phyloP scores from a whole-genome alignment of 2,888 invertebrate species.

The Bimastos eiseni region DNA sequence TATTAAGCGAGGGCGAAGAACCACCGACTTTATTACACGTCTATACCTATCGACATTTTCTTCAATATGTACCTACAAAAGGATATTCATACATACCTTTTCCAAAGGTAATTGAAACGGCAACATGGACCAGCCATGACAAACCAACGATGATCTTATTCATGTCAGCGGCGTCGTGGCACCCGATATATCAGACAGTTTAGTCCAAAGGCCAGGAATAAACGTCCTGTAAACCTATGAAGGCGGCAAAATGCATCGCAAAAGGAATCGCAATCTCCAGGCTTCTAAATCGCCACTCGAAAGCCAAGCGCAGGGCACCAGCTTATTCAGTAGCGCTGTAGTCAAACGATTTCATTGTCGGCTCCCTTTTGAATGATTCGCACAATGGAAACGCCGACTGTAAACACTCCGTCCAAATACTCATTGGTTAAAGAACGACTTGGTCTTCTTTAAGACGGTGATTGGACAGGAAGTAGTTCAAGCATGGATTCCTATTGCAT shows the following conservation, averaged over 20 bases:
- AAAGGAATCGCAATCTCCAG: no score
- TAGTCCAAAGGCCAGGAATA: not conserved
- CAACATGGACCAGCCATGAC: not conserved
- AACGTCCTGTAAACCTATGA: not conserved
- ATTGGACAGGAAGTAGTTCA: not conserved
- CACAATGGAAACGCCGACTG: not conserved
- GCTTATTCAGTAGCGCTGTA: no score
- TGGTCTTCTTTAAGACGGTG: not conserved
- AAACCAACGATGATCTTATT: not conserved
- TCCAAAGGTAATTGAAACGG: not conserved
- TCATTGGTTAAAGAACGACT: not conserved
- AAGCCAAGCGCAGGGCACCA: no score
- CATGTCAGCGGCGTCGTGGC: not conserved
- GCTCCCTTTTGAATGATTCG: not conserved
- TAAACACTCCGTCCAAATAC: not conserved
- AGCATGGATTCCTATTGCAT: not conserved
- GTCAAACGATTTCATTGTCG: no score
- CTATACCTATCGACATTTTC: no score
- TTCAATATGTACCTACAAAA: not conserved
- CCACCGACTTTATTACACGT: no score
- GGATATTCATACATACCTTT: not conserved
- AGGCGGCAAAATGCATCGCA: not conserved
- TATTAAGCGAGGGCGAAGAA: no score
- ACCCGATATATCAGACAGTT: not conserved
- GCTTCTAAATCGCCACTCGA: no score